These are phyloP conservation scores for Ceramica pisi DNA, from an alignment of 2,888 invertebrate genomes.

Conservation along the genomic window DNA sequence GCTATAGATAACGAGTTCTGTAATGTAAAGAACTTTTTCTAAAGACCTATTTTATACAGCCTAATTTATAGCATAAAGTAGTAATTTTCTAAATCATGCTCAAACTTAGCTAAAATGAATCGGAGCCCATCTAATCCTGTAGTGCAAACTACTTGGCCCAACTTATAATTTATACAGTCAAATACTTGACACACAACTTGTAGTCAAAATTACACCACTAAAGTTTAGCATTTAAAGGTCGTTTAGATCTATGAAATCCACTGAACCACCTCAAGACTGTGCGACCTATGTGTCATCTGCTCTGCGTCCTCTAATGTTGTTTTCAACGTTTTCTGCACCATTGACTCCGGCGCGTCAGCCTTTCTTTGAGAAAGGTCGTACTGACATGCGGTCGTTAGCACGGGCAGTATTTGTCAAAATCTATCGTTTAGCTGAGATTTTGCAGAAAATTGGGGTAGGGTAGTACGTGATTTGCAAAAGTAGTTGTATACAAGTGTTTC, in stretches of 20 bases:
- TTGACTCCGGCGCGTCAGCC: background rate
- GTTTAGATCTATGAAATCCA: background rate
- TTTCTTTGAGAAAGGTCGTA: slow-evolving; percentile 24
- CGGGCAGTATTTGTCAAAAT: background rate
- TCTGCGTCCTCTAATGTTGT: slow-evolving; percentile 3
- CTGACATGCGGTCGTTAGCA: slow-evolving; percentile 8
- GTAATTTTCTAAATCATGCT: background rate
- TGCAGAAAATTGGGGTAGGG: background rate
- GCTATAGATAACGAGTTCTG: background rate
- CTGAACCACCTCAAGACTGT: background rate
- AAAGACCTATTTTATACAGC: background rate
- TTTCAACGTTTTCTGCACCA: slow-evolving; percentile 1
- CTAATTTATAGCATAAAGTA: background rate
- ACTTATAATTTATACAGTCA: too few relatives aligned
- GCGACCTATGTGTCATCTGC: slow-evolving; percentile 5
- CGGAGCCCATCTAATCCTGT: background rate
- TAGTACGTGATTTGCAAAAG: too few relatives aligned
- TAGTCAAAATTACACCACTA: background rate
- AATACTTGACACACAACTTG: too few relatives aligned
- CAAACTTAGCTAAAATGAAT: background rate
- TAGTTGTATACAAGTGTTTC: too few relatives aligned
- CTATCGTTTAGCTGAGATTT: background rate
- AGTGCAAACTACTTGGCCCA: background rate
- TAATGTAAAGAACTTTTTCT: background rate
- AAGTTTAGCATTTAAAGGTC: background rate